Conservation (phyloP, 1,140 invertebrate genomes). For the Thaumatotibia leucotreta region DNA sequence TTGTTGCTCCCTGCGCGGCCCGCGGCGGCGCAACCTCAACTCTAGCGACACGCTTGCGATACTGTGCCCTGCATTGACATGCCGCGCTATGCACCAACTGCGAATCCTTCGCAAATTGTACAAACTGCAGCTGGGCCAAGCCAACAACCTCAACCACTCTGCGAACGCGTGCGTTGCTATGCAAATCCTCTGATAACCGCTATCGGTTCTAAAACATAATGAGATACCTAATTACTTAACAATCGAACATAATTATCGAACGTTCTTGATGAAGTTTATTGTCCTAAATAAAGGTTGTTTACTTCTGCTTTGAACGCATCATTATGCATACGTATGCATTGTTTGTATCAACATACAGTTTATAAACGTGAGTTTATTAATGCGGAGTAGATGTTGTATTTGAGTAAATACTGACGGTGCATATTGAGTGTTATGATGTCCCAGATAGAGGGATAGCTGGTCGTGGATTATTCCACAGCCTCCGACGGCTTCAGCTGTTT, state of each 20-base stretch:
- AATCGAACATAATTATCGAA: conserved; percentile 50
- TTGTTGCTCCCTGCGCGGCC: conserved; percentile 51
- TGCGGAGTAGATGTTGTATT: not conserved
- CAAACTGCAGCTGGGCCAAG: conserved; percentile 14
- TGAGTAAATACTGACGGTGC: not conserved
- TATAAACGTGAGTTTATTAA: not conserved
- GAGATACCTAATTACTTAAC: conserved; percentile 53
- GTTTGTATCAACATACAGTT: conserved; percentile 8
- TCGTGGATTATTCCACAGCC: conserved; percentile 25
- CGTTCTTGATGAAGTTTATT: conserved; percentile 69
- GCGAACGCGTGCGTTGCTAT: conserved; percentile 17
- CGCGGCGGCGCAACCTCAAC: conserved; percentile 44
- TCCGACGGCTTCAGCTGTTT: conserved; percentile 24
- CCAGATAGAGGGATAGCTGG: not conserved
- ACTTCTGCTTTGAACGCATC: conserved; percentile 38
- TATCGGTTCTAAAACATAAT: conserved; percentile 50
- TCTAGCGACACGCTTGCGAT: conserved; percentile 52
- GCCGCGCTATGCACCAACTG: conserved; percentile 17
- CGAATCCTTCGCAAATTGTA: conserved; percentile 17
- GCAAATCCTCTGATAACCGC: conserved; percentile 39
- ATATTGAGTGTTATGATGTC: conserved; percentile 4
- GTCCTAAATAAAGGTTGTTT: conserved; percentile 66
- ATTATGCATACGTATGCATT: conserved; percentile 19
- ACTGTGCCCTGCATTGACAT: conserved; percentile 12
- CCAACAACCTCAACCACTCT: conserved; percentile 15